Base-by-base conservation (phyloP, 2,888 invertebrate species). In the Boloria selene region DNA sequence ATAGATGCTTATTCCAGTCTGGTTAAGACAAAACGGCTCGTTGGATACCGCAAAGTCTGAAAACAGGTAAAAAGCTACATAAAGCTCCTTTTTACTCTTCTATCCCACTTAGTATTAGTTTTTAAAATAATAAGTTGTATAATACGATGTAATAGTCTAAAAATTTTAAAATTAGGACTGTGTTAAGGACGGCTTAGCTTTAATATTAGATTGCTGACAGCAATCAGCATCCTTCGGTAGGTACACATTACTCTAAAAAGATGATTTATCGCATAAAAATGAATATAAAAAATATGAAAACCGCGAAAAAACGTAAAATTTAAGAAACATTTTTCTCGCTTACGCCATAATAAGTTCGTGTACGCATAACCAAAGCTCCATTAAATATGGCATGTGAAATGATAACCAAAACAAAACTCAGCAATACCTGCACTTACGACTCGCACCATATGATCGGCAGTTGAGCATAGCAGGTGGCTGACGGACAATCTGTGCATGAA, bases 401-500 rank as follows among this genome's bases (percentile, higher is more conserved):
- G 61, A 66, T 66, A 64, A 64, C 64, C 60, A 66, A 69, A 63
- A 69, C 70, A 70, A 67, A 67, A 65, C 60, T 63, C 31, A 60
- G 26, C 49, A 66, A 64, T 69, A 70, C 70, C 65, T 70, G 68
- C 67, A 47, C 22, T 61, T 63, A 58, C 58, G 16, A 49, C 44
- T 49, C 61, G 73, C 84, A 79, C 85, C 87, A 88, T 87, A 84
- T 85, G 87, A 87, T 74, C 82, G 86, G 82, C 88, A 87, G 88
- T 88, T 88, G 88, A 80, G 77, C 64, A 62, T 71, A 78, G 82
- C 90, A 91, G 91, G 90, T 91, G 91, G 87, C 75, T 68, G 73
- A 74, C 81, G 76, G 68, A 77, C 88, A 90, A 90, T 91, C 91
- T 88, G 90, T 88, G 88, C 84, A 74, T 77, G 78, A 82, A 79